Conservation (phyloP, 2,888 invertebrate genomes). For the Xestia c-nigrum region DNA sequence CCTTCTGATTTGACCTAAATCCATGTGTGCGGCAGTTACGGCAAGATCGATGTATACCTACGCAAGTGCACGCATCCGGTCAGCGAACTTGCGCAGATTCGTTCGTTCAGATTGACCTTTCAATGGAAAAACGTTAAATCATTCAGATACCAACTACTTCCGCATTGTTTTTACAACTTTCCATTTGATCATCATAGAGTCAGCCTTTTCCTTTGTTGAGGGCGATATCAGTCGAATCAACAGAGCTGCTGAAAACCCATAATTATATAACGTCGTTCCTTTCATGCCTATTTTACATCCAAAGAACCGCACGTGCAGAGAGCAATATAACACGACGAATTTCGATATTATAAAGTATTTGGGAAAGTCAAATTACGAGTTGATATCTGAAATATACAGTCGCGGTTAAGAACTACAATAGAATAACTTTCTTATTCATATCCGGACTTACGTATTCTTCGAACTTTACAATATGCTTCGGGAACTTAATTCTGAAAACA, state of each 20-base stretch:
- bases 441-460: not conserved
- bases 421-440: not conserved
- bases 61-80: no score
- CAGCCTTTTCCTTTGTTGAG: not conserved
- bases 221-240: not conserved
- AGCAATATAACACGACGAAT: no score
- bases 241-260: not conserved
- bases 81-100: not conserved
- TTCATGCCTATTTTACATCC: no score
- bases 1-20: conserved; percentile 2
- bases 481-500: not conserved
- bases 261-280: no score
- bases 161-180: not conserved
- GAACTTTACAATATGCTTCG: not conserved
- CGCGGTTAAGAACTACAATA: not conserved
- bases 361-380: not conserved
- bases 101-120: not conserved
- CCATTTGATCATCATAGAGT: not conserved
- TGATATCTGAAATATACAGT: not conserved
- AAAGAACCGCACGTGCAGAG: no score
- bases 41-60: conserved; percentile 1
- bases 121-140: not conserved
- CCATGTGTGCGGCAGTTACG: not conserved
- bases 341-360: not conserved
- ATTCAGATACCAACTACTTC: not conserved